Percentiles rank a stretch among this genome's conserved stretches.
These are phyloP conservation scores for Electrona antarctica DNA, from an alignment of 2,113 vertebrate species.

Conservation along the genomic window DNA sequence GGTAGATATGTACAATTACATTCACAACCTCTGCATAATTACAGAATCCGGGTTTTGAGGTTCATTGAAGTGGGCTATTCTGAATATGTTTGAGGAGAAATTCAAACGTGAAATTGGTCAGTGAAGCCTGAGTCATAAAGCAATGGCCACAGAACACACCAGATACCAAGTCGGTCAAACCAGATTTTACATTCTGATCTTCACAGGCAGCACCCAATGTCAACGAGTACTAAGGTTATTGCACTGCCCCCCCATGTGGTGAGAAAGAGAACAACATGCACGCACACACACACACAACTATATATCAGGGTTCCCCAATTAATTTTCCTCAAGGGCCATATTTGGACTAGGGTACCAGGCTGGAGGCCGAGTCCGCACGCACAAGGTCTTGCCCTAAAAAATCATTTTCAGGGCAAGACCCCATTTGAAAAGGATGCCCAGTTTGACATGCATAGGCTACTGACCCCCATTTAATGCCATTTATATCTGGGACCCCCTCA, in stretches of 20 bases:
- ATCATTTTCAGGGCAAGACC: too few relatives aligned
- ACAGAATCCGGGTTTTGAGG: constrained; percentile 6
- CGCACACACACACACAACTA: too few relatives aligned
- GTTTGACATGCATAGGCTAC: too few relatives aligned
- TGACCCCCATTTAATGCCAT: too few relatives aligned
- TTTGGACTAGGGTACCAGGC: too few relatives aligned
- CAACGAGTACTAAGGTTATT: constrained; percentile 21
- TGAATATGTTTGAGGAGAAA: constrained; percentile 10
- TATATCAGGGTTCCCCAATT: too few relatives aligned
- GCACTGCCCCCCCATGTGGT: constrained; percentile 72
- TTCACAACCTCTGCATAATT: constrained; percentile 15
- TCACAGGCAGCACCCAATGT: constrained; percentile 8
- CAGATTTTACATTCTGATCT: constrained; percentile 29
- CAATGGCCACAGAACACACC: background rate
- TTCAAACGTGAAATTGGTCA: background rate
- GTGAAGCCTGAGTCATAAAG: background rate
- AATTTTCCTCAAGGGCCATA: too few relatives aligned
- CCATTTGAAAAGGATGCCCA: too few relatives aligned
- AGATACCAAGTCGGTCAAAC: constrained; percentile 11
- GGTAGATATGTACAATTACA: constrained; percentile 14
- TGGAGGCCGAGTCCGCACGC: too few relatives aligned
- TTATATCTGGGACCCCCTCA: too few relatives aligned
- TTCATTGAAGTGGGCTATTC: constrained; percentile 2
- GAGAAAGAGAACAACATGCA: constrained; percentile 21
- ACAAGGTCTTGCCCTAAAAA: too few relatives aligned